A percentile compares a stretch with the other conserved stretches of the same genome.
phyloP scores from a whole-genome alignment of 2,797 vertebrate species.

The Antrozous pallidus region DNA sequence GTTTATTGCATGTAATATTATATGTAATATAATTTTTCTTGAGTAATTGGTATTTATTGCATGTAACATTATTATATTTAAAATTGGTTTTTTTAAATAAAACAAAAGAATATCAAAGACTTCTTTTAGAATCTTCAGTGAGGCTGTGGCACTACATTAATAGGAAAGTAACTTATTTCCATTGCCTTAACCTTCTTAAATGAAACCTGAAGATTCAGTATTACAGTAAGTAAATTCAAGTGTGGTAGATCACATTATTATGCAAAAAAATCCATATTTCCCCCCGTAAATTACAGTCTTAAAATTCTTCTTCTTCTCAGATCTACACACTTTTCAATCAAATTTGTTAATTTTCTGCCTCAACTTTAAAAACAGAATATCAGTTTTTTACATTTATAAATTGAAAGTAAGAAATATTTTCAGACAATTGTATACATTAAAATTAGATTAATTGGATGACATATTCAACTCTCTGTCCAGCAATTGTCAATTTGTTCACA shows the following conservation, averaged over 20 bases:
- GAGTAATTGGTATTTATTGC: too few relatives aligned
- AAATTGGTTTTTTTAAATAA: too few relatives aligned
- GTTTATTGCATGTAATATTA: too few relatives aligned
- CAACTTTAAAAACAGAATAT: not conserved
- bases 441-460: conserved; percentile 2
- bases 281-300: not conserved
- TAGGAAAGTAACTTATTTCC: not conserved
- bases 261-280: not conserved
- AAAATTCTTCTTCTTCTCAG: conserved; percentile 23
- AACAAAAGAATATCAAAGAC: not conserved
- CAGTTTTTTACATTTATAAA: not conserved
- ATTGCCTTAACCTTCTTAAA: not conserved
- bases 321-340: not conserved
- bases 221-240: not conserved
- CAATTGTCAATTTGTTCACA: not conserved
- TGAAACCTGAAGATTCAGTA: not conserved
- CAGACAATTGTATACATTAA: not conserved
- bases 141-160: not conserved
- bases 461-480: not conserved
- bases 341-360: not conserved
- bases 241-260: not conserved
- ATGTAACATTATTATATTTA: too few relatives aligned
- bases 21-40: too few relatives aligned
- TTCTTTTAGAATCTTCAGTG: not conserved
- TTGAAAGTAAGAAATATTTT: conserved; percentile 27